These are phyloP conservation scores for Diphyllodes magnificus DNA, from an alignment of 2,113 vertebrate genomes.

Conservation along the genomic window DNA sequence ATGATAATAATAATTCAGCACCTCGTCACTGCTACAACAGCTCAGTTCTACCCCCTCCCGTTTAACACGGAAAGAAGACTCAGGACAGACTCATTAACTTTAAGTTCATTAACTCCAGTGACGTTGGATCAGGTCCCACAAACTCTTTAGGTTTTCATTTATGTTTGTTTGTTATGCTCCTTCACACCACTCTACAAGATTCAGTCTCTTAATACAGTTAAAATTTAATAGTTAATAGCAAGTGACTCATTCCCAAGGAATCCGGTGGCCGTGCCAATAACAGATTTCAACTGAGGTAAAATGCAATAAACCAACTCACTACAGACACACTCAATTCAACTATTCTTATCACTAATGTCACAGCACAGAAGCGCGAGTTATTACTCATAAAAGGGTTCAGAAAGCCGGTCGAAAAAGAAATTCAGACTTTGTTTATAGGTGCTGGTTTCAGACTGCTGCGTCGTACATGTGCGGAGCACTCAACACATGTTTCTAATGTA, in stretches of 20 bases:
- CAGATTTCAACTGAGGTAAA: background rate
- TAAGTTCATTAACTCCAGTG: background rate
- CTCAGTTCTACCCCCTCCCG: background rate
- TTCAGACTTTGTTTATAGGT: background rate
- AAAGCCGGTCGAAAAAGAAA: background rate
- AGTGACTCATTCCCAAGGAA: constrained; percentile 53
- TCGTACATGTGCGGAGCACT: background rate
- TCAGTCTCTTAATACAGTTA: constrained; percentile 25
- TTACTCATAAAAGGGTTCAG: background rate
- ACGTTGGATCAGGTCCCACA: background rate
- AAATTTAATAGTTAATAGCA: constrained; percentile 59
- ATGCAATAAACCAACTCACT: background rate
- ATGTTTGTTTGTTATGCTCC: background rate
- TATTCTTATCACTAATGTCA: background rate
- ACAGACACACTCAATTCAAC: background rate
- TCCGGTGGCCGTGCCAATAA: background rate
- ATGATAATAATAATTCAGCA: background rate
- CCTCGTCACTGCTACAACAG: background rate
- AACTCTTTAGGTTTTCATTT: background rate
- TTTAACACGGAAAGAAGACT: background rate
- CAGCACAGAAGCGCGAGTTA: background rate
- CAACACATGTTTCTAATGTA: constrained; percentile 55
- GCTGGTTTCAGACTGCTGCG: background rate
- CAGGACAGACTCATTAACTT: background rate
- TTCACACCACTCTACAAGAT: background rate